Evolutionary conservation across 2,888 invertebrate genomes (phyloP), one percentile per base, ranked within the genome.

Genomic region (Eulithis prunata): DNA sequence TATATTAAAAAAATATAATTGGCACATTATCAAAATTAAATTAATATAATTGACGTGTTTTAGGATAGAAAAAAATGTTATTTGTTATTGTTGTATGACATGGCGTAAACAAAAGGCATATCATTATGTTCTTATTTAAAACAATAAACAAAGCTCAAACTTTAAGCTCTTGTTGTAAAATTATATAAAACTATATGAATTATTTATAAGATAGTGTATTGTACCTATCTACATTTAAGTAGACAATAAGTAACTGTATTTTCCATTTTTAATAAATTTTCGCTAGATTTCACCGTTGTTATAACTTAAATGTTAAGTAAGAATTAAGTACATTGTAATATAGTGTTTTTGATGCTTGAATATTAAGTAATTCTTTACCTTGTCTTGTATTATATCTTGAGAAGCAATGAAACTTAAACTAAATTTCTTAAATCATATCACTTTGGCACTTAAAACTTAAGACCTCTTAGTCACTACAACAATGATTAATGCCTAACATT

Each of bases 21-120:
- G 57, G 49, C 60, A 63, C 41, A 41, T 59, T 60, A 67, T 57
- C 47, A 60, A 53, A 64, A 67, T 52, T 57, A 62, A 49, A 45
- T 3, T 57, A 59, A 54, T 56, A 36, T 49, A 67, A 60, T 47
- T 14, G 47, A 57, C 47, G 59, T 68, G 58, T 68, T 68, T 63
- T 57, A 56, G 61, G 52, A 21, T 41, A 66, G 38, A 53, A 32
- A 36, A 67, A 61, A 69, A 61, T 64, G 70, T 72, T 83, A 85
- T 83, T 87, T 87, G 87, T 88, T 89, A 84, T 86, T 84, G 78
- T 81, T 89, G 86, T 89, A 89, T 85, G 86, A 69, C 77, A 57
- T 60, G 51, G 68, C 63, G 66, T 75, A 79, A 76, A 77, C 72
- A 69, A 73, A 74, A 79, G 78, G 85, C 89, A 90, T 90, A 91